phyloP scores from a whole-genome alignment of 1,140 invertebrate genomes.

The Ptiloglossa arizonensis region DNA sequence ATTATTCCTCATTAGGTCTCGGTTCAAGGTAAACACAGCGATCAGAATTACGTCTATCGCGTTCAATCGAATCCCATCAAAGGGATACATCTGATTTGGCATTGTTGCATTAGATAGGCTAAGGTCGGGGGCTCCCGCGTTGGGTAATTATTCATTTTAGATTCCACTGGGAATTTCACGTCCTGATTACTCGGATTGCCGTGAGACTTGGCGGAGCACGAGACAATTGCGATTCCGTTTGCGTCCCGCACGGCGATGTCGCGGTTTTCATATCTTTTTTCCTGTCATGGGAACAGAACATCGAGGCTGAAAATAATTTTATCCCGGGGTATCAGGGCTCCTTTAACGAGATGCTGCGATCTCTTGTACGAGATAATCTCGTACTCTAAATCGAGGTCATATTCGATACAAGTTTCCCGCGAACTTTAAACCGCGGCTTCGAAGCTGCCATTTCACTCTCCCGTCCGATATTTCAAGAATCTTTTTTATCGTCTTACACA shows the following conservation, averaged over 20 bases:
- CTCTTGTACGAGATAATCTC: neutral
- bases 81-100: slow-evolving; percentile 13
- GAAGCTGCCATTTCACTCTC: neutral
- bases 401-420: neutral
- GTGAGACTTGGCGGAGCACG: neutral
- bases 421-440: neutral
- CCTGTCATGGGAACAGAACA: neutral
- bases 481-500: neutral
- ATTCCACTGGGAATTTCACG: slow-evolving; percentile 6
- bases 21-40: neutral
- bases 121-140: neutral
- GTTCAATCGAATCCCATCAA: slow-evolving; percentile 17
- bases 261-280: neutral
- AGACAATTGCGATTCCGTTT: slow-evolving; percentile 21
- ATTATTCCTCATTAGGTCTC: neutral
- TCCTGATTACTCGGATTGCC: slow-evolving; percentile 5
- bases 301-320: neutral
- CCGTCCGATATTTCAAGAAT: neutral
- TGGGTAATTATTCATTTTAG: slow-evolving; percentile 42
- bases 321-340: neutral
- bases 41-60: neutral
- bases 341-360: neutral
- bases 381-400: slow-evolving; percentile 4
- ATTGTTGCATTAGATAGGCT: neutral
- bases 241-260: neutral